Percentiles rank a stretch among this genome's conserved stretches.
Evolutionary conservation across 2,888 invertebrate species (phyloP).

Genomic region (Idaea aversata): DNA sequence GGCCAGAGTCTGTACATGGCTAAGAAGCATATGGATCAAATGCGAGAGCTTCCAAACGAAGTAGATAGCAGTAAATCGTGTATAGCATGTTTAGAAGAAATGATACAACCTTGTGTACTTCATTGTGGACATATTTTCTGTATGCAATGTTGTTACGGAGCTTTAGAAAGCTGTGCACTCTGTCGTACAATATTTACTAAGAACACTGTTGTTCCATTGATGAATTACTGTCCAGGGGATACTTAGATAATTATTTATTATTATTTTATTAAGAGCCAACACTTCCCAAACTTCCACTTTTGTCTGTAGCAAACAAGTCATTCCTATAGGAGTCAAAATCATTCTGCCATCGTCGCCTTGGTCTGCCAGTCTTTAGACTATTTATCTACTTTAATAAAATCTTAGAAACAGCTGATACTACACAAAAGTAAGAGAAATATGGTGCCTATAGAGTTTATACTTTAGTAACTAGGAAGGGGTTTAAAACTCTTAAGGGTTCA

Average conservation of each 20-base stretch:
- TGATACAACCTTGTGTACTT: constrained; percentile 67
- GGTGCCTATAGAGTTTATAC: too few relatives aligned
- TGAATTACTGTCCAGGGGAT: constrained; percentile 65
- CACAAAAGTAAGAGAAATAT: too few relatives aligned
- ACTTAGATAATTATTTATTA: constrained; percentile 4
- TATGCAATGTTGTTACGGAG: constrained; percentile 67
- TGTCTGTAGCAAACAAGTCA: too few relatives aligned
- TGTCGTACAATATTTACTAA: constrained; percentile 68
- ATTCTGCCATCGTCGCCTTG: too few relatives aligned
- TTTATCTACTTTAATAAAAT: too few relatives aligned
- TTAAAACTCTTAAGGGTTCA: too few relatives aligned
- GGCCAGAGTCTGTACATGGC: constrained; percentile 66
- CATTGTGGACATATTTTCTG: constrained; percentile 75
- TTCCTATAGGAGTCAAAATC: too few relatives aligned
- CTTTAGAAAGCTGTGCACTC: constrained; percentile 64
- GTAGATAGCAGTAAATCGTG: constrained; percentile 68
- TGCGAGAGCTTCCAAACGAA: constrained; percentile 64
- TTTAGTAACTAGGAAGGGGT: too few relatives aligned
- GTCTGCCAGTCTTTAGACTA: too few relatives aligned
- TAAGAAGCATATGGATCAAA: constrained; percentile 65
- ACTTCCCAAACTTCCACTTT: too few relatives aligned
- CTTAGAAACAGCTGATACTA: too few relatives aligned
- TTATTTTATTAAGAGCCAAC: neutral
- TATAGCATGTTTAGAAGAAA: constrained; percentile 72
- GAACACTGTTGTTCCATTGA: constrained; percentile 68